Evolutionary conservation across 1,140 invertebrate genomes (phyloP), one percentile per base, ranked within the genome.

Genomic region (Eciton burchellii): DNA sequence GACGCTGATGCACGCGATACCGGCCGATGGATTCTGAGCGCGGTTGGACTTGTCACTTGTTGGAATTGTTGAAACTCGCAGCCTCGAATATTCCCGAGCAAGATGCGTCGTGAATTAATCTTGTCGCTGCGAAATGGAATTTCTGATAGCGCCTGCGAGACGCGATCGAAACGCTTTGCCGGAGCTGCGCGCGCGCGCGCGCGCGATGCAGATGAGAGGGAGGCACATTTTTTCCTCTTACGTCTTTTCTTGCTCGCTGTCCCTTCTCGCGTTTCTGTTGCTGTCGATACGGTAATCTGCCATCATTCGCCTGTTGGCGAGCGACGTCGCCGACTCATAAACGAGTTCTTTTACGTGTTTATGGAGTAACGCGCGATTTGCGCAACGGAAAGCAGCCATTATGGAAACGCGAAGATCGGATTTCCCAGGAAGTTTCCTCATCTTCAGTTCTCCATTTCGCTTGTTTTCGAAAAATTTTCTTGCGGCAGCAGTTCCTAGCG

Each of bases 401-500:
- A 26, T 21, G 26, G 19, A 52, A 59, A 66, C 52, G 54, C 19
- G 26, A 43, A 68, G 12, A 79, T 68, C 68, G 49, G 1, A 79
- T 68, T 68, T 68, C 16, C 68, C 56, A 56, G 56, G 62, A 43
- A 79, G 29, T 52, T 26, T 0, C 19, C n/a, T n/a, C 16, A 24
- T 63, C 24, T 19, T 66, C 4, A 24, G 12, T 35, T 68, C 49
- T 52, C 24, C 24, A 29, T 49, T 14, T 56, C 49, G 47, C 21
- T 79, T 68, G 62, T 79, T 68, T 79, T 68, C 56, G 35, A 68
- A 68, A 77, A 77, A 66, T 79, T 57, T n/a, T 11, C n/a, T 45
- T 19, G 29, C 35, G 43, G 24, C 57, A 60, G 45, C n/a, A 79
- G 63, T 79, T 68, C 12, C 11, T 24, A 19, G 49, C 14, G 35